Percentiles rank a stretch among this genome's conserved stretches.
Conservation (phyloP, 1,140 invertebrate species). For the Drosophila orosa region DNA sequence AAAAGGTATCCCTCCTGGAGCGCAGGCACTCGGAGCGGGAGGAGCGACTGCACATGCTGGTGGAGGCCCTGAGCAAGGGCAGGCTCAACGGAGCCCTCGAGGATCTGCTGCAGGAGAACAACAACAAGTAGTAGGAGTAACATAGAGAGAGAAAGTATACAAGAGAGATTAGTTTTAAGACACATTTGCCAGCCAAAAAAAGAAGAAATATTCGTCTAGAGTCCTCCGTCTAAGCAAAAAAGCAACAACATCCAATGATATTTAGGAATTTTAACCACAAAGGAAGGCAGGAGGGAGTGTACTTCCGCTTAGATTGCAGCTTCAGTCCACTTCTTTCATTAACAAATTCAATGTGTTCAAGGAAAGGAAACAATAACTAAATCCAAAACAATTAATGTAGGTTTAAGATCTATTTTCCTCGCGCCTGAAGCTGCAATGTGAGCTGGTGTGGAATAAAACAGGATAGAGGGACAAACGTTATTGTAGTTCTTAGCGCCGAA, state of each 20-base stretch:
- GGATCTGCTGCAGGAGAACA: constrained; percentile 75
- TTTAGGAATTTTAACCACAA: constrained; percentile 32
- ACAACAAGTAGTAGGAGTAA: constrained; percentile 62
- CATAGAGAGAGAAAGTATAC: not conserved
- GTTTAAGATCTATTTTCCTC: constrained; percentile 25
- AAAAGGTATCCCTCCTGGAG: constrained; percentile 79
- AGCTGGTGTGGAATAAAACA: not conserved
- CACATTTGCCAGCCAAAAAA: constrained; percentile 49
- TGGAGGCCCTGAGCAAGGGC: constrained; percentile 83
- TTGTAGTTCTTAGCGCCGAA: constrained; percentile 43
- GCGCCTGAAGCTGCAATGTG: not conserved
- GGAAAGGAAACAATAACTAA: constrained; percentile 25
- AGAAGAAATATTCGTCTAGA: constrained; percentile 12
- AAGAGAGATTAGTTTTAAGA: constrained; percentile 1
- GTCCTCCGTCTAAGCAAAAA: constrained; percentile 49
- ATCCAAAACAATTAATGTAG: constrained; percentile 14
- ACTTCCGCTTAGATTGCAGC: constrained; percentile 8
- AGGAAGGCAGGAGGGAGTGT: not conserved
- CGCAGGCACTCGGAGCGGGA: constrained; percentile 82
- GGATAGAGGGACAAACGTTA: constrained; percentile 16
- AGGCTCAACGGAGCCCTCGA: constrained; percentile 79
- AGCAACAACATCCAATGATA: constrained; percentile 27
- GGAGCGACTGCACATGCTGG: constrained; percentile 82
- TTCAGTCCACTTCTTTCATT: constrained; percentile 4
- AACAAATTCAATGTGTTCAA: constrained; percentile 37